phyloP scores from a whole-genome alignment of 2,797 vertebrate genomes.

The Melanotaenia boesemani region DNA sequence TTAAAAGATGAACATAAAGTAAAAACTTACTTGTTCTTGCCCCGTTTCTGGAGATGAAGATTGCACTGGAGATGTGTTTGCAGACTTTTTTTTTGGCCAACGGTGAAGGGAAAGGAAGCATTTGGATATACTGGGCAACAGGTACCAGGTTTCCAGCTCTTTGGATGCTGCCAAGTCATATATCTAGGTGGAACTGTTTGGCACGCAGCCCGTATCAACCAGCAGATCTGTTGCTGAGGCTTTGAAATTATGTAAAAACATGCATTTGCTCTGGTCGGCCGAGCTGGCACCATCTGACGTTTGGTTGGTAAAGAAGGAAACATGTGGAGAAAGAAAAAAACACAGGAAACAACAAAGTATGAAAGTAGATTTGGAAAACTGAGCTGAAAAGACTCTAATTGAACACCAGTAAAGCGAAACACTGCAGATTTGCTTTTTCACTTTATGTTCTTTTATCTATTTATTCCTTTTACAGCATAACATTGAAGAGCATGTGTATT shows the following conservation, averaged over 20 bases:
- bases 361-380: slow-evolving; percentile 2
- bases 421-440: background rate
- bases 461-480: background rate
- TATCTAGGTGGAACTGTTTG: slow-evolving; percentile 58
- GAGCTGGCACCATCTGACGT: slow-evolving; percentile 32
- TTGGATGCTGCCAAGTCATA: slow-evolving; percentile 59
- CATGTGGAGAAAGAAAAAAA: background rate
- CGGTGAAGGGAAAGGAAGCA: slow-evolving; percentile 26
- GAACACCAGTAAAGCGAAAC: slow-evolving; percentile 3
- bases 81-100: slow-evolving; percentile 35
- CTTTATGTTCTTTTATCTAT: background rate
- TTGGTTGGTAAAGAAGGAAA: slow-evolving; percentile 4
- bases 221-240: slow-evolving; percentile 44
- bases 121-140: slow-evolving; percentile 52
- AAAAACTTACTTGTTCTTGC: too few relatives aligned
- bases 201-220: slow-evolving; percentile 50
- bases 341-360: slow-evolving; percentile 1
- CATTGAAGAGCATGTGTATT: background rate
- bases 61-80: slow-evolving; percentile 29
- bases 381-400: slow-evolving; percentile 17
- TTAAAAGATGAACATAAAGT: too few relatives aligned
- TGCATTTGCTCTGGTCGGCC: slow-evolving; percentile 35
- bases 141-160: slow-evolving; percentile 46
- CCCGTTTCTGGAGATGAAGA: background rate
- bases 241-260: slow-evolving; percentile 70